Conservation (phyloP, 2,797 vertebrate genomes). For the Antennarius maculatus region DNA sequence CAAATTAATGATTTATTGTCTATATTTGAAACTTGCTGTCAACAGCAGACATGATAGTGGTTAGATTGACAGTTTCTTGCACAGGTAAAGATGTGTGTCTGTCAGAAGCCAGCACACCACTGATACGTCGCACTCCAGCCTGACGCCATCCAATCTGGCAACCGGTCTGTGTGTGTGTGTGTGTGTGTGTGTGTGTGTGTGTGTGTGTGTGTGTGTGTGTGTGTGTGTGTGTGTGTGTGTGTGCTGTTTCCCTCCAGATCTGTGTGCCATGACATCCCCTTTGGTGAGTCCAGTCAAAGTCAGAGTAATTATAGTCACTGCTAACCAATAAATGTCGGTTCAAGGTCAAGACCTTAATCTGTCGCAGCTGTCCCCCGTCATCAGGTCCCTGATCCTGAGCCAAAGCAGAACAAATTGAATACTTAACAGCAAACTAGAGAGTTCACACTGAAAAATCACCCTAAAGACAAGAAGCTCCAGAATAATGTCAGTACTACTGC, state of each 20-base stretch:
- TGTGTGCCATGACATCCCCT: slow-evolving; percentile 15
- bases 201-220: too few species aligned
- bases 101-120: slow-evolving; percentile 11
- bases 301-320: slow-evolving; percentile 20
- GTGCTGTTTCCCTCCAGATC: neutral
- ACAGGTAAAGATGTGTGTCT: neutral
- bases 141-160: slow-evolving; percentile 6
- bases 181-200: too few species aligned
- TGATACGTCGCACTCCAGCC: neutral
- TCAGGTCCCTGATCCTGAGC: slow-evolving; percentile 7
- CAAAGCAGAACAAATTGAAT: neutral
- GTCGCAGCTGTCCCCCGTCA: slow-evolving; percentile 7
- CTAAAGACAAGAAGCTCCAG: too few species aligned
- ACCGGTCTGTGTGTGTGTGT: neutral
- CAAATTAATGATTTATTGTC: too few species aligned
- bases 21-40: too few species aligned
- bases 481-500: too few species aligned
- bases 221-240: too few species aligned
- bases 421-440: neutral
- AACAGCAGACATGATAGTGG: too few species aligned
- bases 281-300: slow-evolving; percentile 28
- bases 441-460: neutral
- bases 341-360: slow-evolving; percentile 11
- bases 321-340: slow-evolving; percentile 3
- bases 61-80: too few species aligned